These are phyloP conservation scores for Drosophila engyochracea DNA, from an alignment of 2,888 invertebrate species.

Conservation along the genomic window DNA sequence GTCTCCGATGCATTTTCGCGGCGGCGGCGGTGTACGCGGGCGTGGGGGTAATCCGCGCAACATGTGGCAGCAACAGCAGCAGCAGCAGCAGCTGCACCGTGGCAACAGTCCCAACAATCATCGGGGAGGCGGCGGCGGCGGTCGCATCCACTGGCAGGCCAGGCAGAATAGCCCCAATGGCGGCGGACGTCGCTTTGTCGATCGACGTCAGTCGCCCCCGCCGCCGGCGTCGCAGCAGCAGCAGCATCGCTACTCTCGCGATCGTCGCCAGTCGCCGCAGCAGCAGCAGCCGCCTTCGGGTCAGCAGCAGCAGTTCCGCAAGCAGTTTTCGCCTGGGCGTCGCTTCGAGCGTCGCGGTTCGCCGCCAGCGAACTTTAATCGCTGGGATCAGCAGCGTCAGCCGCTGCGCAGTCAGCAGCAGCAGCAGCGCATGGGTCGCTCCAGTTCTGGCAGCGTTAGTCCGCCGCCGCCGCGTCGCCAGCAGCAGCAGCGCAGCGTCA, in stretches of 20 bases:
- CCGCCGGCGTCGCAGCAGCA: constrained; percentile 21
- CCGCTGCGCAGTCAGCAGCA: constrained; percentile 40
- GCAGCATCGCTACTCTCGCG: constrained; percentile 60
- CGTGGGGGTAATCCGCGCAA: constrained; percentile 73
- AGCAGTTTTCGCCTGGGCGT: constrained; percentile 74
- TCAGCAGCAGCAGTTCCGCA: constrained; percentile 78
- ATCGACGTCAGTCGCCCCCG: constrained; percentile 70
- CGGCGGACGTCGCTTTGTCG: constrained; percentile 68
- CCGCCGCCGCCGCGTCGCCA: constrained; percentile 55
- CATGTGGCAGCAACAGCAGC: constrained; percentile 64
- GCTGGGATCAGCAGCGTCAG: constrained; percentile 74
- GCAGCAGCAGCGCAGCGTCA: constrained; percentile 63
- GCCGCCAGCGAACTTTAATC: constrained; percentile 73
- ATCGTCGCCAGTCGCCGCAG: constrained; percentile 73
- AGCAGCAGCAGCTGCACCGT: constrained; percentile 48
- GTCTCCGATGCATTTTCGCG: constrained; percentile 74
- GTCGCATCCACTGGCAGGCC: constrained; percentile 80
- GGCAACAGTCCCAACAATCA: constrained; percentile 76
- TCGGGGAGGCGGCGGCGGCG: constrained; percentile 68
- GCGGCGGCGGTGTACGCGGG: constrained; percentile 63
- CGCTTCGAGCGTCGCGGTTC: constrained; percentile 80
- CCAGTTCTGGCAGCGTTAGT: constrained; percentile 51
- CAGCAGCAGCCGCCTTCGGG: constrained; percentile 27
- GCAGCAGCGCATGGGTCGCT: constrained; percentile 38
- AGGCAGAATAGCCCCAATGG: constrained; percentile 81